These are phyloP conservation scores for Mimas tiliae DNA, from an alignment of 2,888 invertebrate species.

Conservation along the genomic window DNA sequence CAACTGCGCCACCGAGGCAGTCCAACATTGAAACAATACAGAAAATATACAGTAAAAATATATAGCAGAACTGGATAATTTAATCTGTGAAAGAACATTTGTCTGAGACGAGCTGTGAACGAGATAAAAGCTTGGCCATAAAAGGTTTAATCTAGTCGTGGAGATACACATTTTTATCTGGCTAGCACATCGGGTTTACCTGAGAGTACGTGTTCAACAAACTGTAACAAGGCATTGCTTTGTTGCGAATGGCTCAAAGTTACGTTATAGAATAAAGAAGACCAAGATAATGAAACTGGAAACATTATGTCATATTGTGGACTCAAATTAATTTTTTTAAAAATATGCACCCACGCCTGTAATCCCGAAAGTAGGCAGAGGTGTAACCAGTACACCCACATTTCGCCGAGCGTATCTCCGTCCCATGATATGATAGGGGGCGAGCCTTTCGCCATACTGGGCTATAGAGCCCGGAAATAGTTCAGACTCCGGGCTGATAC, in stretches of 20 bases:
- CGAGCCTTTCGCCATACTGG: too few species aligned
- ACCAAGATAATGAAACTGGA: neutral
- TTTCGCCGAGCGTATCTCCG: too few species aligned
- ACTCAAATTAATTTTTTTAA: too few species aligned
- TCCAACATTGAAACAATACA: too few species aligned
- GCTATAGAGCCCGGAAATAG: too few species aligned
- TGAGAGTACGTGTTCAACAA: conserved; percentile 10
- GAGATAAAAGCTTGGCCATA: conserved; percentile 13
- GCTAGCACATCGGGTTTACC: conserved; percentile 9
- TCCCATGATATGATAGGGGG: too few species aligned
- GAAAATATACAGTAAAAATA: neutral
- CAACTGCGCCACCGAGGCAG: too few species aligned
- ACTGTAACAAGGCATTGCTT: neutral
- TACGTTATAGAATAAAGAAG: neutral
- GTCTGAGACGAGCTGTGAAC: neutral
- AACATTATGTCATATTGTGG: neutral
- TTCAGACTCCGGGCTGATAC: too few species aligned
- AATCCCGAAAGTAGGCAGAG: too few species aligned
- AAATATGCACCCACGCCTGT: too few species aligned
- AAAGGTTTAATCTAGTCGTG: conserved; percentile 7
- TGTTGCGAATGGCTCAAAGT: conserved; percentile 5
- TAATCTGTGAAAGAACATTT: neutral
- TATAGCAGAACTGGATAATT: neutral
- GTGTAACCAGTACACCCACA: too few species aligned
- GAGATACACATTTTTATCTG: conserved; percentile 13